Evolutionary conservation across 2,888 invertebrate species (phyloP), one percentile per base, ranked within the genome.

Genomic region (Portevinia maculata): DNA sequence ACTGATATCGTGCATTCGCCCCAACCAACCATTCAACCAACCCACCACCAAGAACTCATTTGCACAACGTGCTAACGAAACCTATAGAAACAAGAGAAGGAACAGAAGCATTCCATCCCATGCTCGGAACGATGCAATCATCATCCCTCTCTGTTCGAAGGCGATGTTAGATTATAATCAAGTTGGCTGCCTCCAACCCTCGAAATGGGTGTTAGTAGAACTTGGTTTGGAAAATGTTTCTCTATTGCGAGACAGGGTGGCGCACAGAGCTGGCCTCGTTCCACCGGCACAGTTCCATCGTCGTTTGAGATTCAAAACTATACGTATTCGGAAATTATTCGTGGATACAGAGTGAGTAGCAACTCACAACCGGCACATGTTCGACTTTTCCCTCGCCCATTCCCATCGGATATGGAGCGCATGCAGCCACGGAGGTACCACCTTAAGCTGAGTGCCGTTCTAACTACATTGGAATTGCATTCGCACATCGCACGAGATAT

Each of bases 81-180:
- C 70, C 19, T 44, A 41, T 6, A 9, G 8, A 13, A 11, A 15
- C 17, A 17, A 19, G 2, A 44, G 1, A 9, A 19, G 15, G 4
- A 9, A 9, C 5, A 11, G 19, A 24, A 24, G 24, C 24, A 24
- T 24, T 24, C 3, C 34, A 59, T 24, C 55, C 34, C 48, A 15
- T 28, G 17, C 65, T 41, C 52, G 15, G 34, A 71, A 71, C 55
- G 60, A 73, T 78, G 71, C 83, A 83, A 73, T 62, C 83, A 67
- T 71, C 71, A 70, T 67, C 71, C 67, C 62, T 55, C 67, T 60
- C 60, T 28, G 21, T 46, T 55, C 37, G 64, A 79, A 78, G 79
- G 73, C 84, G 84, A 84, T 84, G 84, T 79, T 84, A 79, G 79
- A 79, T 74, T 84, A 84, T 84, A 84, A 84, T 84, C 84, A 84